These are phyloP conservation scores for Ferdinandea cuprea DNA, from an alignment of 2,888 invertebrate species.

Conservation along the genomic window DNA sequence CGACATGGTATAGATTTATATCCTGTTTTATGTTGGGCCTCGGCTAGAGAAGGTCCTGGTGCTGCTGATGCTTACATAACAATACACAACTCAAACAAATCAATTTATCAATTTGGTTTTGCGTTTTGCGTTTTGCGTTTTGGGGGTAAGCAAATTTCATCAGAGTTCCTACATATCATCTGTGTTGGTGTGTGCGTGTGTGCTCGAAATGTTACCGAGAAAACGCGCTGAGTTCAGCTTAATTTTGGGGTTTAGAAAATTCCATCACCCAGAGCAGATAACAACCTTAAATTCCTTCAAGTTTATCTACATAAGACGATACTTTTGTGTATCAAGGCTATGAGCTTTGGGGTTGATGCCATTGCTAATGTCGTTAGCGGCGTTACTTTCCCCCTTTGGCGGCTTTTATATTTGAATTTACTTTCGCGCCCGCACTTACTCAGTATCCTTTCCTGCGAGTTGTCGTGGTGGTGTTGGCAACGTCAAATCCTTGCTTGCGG, in stretches of 20 bases:
- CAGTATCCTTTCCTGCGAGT: conserved; percentile 12
- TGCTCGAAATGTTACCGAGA: not conserved
- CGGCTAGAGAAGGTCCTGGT: too few species aligned
- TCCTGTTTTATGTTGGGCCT: not conserved
- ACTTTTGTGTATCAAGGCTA: conserved; percentile 8
- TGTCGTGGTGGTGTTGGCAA: conserved; percentile 22
- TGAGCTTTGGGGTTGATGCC: conserved; percentile 15
- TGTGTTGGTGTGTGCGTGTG: not conserved
- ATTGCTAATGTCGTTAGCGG: conserved; percentile 28
- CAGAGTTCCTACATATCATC: conserved; percentile 19
- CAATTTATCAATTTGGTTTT: conserved; percentile 61
- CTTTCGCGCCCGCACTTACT: conserved; percentile 49
- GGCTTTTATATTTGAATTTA: conserved; percentile 51
- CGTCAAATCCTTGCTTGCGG: conserved; percentile 44
- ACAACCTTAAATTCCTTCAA: conserved; percentile 5
- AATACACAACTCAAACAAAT: conserved; percentile 54
- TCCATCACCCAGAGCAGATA: not conserved
- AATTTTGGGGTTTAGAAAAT: conserved; percentile 18
- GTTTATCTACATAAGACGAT: not conserved
- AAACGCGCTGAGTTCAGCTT: conserved; percentile 7
- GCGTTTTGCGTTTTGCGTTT: not conserved
- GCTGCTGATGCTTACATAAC: conserved; percentile 28
- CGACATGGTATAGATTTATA: conserved; percentile 20
- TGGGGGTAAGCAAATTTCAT: conserved; percentile 22
- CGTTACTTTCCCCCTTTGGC: not conserved